Percentiles rank a stretch among this genome's conserved stretches.
These are phyloP conservation scores for Ditula angustiorana DNA, from an alignment of 2,888 invertebrate genomes.

Conservation along the genomic window DNA sequence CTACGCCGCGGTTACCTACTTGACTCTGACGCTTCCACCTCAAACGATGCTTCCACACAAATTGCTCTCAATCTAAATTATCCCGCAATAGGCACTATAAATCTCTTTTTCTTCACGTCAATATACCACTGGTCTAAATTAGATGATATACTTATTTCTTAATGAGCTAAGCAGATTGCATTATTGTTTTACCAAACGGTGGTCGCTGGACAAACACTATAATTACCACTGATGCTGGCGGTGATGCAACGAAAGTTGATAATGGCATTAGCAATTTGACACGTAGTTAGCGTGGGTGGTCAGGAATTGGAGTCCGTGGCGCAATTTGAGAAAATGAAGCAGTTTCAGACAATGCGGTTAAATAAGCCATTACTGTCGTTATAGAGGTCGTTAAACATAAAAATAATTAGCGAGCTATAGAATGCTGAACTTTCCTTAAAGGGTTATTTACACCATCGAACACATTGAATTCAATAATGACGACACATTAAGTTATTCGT, in stretches of 20 bases:
- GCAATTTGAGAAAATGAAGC: conserved; percentile 66
- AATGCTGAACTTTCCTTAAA: not conserved
- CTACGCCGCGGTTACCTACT: conserved; percentile 81
- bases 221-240: conserved; percentile 65
- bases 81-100: conserved; percentile 40
- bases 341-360: conserved; percentile 61
- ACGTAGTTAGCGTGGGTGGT: conserved; percentile 78
- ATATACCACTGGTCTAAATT: conserved; percentile 45
- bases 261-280: conserved; percentile 80
- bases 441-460: no score
- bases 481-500: not conserved
- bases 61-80: conserved; percentile 49
- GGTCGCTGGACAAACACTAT: conserved; percentile 67
- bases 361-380: conserved; percentile 58
- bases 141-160: conserved; percentile 62
- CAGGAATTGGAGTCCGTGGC: conserved; percentile 48
- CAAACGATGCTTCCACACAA: conserved; percentile 69
- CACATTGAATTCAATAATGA: no score
- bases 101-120: conserved; percentile 43
- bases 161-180: conserved; percentile 72
- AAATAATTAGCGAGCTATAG: conserved; percentile 7
- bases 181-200: conserved; percentile 71
- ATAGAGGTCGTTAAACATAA: conserved; percentile 49
- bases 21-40: conserved; percentile 64
- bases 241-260: conserved; percentile 83